Evolutionary conservation across 2,797 vertebrate genomes (phyloP), one percentile per base, ranked within the genome.

Genomic region (Heteromormyrus szaboi): DNA sequence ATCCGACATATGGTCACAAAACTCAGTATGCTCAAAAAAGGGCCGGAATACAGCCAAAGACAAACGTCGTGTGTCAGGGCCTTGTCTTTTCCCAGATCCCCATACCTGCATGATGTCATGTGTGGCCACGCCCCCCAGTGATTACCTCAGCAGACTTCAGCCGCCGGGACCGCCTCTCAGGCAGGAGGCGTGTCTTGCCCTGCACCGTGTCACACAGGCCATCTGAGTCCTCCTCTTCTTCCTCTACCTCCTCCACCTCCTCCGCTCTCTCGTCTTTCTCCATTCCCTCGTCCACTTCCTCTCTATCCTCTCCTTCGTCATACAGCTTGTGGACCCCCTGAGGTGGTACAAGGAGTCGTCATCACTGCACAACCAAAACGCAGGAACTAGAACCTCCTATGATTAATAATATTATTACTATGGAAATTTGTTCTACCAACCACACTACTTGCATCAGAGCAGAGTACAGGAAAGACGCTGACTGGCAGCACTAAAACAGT

Each of bases 261-360:
- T 98, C 96, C 79, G 95, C 94, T 33, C 89, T 91, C 0, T 92
- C 91, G 5, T 94, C 94, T 84, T 95, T 95, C 3, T 95, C 95
- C 0, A 95, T 93, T 19, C 95, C 96, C 90, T 98, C 97, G 0
- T 98, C 97, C 68, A 95, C 89, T 17, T 98, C 97, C 88, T 97
- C 96, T 65, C 95, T 94, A 79, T 99, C 98, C 37, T 97, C 97
- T 79, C 94, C 94, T 56, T 98, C 97, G 88, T 98, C 94, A 83
- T 96, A 97, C 22, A 98, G 95, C 90, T 96, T 97, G 62, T 97
- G 97, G 91, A 98, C 95, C 84, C 98, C 97, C 98, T 99, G 90
- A 46, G 29, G 59, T 12, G n/a, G 33, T 11, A 65, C 56, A 86
- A 17, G 68, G 33, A 72, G 14, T 17, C 68, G 7, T 37, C 65